A percentile compares a stretch with the other conserved stretches of the same genome.
Evolutionary conservation across 2,888 invertebrate species (phyloP).

Genomic region (Amiota communis): DNA sequence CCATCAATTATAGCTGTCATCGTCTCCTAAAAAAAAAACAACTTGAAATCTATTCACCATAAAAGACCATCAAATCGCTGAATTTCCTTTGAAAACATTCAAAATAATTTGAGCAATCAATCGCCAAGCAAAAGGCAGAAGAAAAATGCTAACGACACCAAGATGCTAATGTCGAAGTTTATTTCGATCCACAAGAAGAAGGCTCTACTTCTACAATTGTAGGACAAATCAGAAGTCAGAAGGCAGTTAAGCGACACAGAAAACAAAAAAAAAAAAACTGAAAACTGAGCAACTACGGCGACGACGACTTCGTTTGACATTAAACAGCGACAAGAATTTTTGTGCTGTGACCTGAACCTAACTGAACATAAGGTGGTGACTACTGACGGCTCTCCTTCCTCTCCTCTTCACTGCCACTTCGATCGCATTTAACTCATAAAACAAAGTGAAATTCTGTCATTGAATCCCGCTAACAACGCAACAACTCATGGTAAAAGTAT

Average conservation of each 20-base stretch:
- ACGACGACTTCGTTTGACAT: slow-evolving; percentile 55
- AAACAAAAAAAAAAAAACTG: slow-evolving; percentile 37
- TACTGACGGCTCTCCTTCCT: neutral
- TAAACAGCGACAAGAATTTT: slow-evolving; percentile 60
- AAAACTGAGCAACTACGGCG: too few relatives aligned
- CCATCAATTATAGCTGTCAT: too few relatives aligned
- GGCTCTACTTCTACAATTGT: neutral
- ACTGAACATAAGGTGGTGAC: neutral
- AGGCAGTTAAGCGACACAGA: neutral
- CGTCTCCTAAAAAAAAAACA: too few relatives aligned
- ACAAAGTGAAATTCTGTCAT: neutral
- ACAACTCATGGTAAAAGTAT: neutral
- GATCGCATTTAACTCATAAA: neutral
- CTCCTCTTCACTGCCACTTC: too few relatives aligned
- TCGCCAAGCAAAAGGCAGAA: neutral
- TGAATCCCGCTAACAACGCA: slow-evolving; percentile 1
- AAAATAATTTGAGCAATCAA: slow-evolving; percentile 11
- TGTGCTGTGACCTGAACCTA: neutral
- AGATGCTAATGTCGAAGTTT: neutral
- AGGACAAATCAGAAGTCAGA: slow-evolving; percentile 4
- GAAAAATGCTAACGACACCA: neutral
- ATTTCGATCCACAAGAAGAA: neutral
- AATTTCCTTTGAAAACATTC: neutral
- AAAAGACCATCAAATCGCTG: neutral
- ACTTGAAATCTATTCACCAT: neutral